These are phyloP conservation scores for Sylvilagus floridanus DNA, from an alignment of 2,797 vertebrate genomes.

Conservation along the genomic window DNA sequence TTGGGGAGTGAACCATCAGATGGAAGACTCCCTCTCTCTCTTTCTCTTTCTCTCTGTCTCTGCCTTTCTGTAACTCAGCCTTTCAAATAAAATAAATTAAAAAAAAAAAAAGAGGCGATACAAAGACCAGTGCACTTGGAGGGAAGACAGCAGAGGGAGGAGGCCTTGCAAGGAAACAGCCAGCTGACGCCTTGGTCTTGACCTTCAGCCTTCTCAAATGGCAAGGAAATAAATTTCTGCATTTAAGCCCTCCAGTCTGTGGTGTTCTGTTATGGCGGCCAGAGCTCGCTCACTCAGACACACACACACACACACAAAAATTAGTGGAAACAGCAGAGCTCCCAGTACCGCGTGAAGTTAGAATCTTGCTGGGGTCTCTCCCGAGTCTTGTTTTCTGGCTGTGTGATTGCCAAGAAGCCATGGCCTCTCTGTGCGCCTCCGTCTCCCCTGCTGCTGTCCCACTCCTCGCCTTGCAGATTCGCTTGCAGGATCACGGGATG, in stretches of 20 bases:
- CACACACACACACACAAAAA: background rate
- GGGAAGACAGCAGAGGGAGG: background rate
- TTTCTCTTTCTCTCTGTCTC: too few relatives aligned
- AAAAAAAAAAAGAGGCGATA: too few relatives aligned
- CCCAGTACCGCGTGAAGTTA: background rate
- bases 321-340: background rate
- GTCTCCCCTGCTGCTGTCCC: conserved; percentile 16
- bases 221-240: background rate
- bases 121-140: background rate
- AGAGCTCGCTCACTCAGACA: too few relatives aligned
- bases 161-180: background rate
- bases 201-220: background rate
- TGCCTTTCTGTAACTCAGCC: too few relatives aligned
- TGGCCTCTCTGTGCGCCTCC: background rate
- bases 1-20: too few relatives aligned
- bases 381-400: background rate
- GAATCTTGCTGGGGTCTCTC: background rate
- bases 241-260: background rate
- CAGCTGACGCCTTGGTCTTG: background rate
- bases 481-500: conserved; percentile 49
- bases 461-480: background rate
- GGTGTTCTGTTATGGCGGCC: background rate
- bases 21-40: too few relatives aligned
- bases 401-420: background rate
- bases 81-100: too few relatives aligned